These are phyloP conservation scores for Urocitellus parryii DNA, from an alignment of 2,113 vertebrate species.

Conservation along the genomic window DNA sequence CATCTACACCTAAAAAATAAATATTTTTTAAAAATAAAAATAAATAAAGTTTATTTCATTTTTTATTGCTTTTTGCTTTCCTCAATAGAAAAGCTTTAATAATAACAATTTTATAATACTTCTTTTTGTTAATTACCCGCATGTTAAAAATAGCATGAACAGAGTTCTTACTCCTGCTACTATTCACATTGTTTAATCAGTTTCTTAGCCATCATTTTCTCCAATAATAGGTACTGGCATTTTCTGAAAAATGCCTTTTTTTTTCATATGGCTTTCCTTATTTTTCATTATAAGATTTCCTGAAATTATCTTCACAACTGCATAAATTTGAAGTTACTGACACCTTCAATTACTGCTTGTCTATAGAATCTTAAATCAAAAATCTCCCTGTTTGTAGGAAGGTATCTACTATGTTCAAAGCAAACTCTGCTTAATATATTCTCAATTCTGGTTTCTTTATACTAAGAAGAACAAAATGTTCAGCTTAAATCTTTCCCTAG, in stretches of 20 bases:
- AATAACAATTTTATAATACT: background rate
- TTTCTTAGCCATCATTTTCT: background rate
- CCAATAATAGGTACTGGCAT: background rate
- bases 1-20: no score
- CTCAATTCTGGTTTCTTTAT: slow-evolving; percentile 1
- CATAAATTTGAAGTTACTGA: slow-evolving; percentile 19
- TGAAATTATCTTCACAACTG: background rate
- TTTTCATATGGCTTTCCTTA: background rate
- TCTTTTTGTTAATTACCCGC: background rate
- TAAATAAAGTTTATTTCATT: background rate
- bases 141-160: background rate
- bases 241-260: background rate
- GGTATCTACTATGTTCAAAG: background rate
- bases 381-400: background rate
- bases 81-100: background rate
- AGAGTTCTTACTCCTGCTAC: background rate
- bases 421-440: background rate
- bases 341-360: background rate
- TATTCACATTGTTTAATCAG: background rate
- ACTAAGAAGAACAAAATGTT: slow-evolving; percentile 5
- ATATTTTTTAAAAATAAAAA: no score
- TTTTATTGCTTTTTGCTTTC: background rate
- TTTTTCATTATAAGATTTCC: background rate
- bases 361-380: slow-evolving; percentile 6
- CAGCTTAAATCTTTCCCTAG: background rate